Conservation (phyloP, 2,888 invertebrate genomes). For the Schrankia costaestrigalis region DNA sequence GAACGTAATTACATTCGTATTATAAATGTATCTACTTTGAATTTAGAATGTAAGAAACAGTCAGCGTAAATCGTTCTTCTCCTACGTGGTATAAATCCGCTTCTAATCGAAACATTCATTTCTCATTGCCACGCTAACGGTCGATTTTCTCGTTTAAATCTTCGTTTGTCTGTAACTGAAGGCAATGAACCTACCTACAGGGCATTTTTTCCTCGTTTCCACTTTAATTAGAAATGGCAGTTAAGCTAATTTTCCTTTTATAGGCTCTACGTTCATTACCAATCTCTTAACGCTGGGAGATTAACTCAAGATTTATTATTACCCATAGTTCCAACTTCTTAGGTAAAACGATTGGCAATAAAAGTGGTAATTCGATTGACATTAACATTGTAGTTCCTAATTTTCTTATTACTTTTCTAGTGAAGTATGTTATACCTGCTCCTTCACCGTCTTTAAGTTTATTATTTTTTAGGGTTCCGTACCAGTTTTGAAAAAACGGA, state of each 20-base stretch:
- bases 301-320: too few species aligned
- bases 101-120: conserved; percentile 21
- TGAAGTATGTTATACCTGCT: too few species aligned
- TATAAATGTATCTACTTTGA: conserved; percentile 11
- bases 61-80: conserved; percentile 21
- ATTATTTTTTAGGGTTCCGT: too few species aligned
- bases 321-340: too few species aligned
- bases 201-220: conserved; percentile 20
- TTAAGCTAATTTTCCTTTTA: conserved; percentile 26
- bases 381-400: too few species aligned
- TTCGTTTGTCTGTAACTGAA: conserved; percentile 13
- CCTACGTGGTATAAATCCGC: conserved; percentile 21
- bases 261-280: conserved; percentile 12
- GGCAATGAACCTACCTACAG: conserved; percentile 11
- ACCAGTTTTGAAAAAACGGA: too few species aligned
- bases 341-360: too few species aligned
- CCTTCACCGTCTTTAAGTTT: too few species aligned
- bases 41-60: conserved; percentile 14
- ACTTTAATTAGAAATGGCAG: conserved; percentile 29
- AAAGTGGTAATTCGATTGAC: too few species aligned
- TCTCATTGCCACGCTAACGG: conserved; percentile 20
- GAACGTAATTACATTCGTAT: conserved; percentile 5
- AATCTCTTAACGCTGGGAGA: conserved; percentile 14
- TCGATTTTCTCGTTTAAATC: conserved; percentile 25
- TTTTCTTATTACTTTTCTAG: too few species aligned